Evolutionary conservation across 2,113 vertebrate species (phyloP).

Genomic region (Helogale parvula): DNA sequence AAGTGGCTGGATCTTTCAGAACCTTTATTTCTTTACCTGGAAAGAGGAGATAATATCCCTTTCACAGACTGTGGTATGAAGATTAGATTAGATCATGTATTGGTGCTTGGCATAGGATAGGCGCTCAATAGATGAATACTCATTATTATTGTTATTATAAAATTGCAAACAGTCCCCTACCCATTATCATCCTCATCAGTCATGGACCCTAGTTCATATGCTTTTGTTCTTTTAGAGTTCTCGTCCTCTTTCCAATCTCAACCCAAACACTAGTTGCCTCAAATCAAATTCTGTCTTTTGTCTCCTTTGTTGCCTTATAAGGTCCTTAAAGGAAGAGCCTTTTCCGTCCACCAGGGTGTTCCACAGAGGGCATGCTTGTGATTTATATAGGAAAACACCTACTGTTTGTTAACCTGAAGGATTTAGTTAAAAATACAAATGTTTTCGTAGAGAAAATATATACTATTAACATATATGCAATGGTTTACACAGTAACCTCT

Average conservation of each 20-base stretch:
- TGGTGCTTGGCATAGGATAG: not conserved
- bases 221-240: not conserved
- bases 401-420: not conserved
- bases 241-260: not conserved
- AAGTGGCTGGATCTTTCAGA: not conserved
- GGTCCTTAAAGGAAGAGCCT: not conserved
- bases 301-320: not conserved
- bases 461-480: not conserved
- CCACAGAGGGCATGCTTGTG: not conserved
- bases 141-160: not conserved
- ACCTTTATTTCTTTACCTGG: not conserved
- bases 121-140: not conserved
- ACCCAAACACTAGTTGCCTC: not conserved
- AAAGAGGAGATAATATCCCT: not conserved
- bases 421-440: not conserved
- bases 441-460: not conserved
- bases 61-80: not conserved
- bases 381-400: not conserved
- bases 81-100: not conserved
- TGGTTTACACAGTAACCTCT: not conserved
- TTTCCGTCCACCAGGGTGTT: not conserved
- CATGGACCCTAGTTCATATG: not conserved
- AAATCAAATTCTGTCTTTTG: not conserved
- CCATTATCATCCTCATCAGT: not conserved
- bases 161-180: not conserved